Evolutionary conservation across 2,113 vertebrate genomes (phyloP), one percentile per base, ranked within the genome.

Genomic region (Rhadina sibilatrix): DNA sequence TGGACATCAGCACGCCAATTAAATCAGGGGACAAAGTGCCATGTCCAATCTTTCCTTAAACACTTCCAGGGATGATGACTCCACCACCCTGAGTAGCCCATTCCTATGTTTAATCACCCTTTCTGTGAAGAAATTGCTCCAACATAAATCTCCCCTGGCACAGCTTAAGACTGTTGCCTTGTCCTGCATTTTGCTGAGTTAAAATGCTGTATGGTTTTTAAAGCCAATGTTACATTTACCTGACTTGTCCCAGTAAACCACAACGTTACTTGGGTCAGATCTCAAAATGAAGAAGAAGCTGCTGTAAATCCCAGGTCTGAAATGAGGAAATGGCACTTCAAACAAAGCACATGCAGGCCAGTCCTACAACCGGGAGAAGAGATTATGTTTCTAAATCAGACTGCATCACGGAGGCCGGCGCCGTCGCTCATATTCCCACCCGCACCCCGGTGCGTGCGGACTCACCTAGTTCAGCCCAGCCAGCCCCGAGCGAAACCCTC

Each of bases 381-480:
- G 69, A 70, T 49, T n/a, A 46, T 5, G n/a, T 54, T 63, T 70
- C 38, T 78, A 75, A 91, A 90, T 38, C 82, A 63, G 79, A 18
- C 42, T 7, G 20, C 7, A 3, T 0, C 20, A 4, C 30, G 31
- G 60, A 37, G n/a, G 25, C 50, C 31, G 9, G 12, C 2, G 27
- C 57, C 2, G 2, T 1, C 0, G 4, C 35, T 57, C 19, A 0
- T 0, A 7, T 1, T 10, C 3, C 28, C 74, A 20, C 19, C 20
- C 10, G 0, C 0, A 6, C 1, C 50, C 11, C 22, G 0, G 2
- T 2, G 40, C 3, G 8, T 0, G 28, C 3, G 22, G 20, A 25
- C 69, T 66, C 2, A 93, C 88, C 69, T 0, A 1, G 44, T 0
- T 4, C 59, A 37, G 17, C 28, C 8, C 7, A 0, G 30, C 7